A percentile compares a stretch with the other conserved stretches of the same genome.
These are phyloP conservation scores for Styela clava DNA, from an alignment of 23 tunicate species.

Conservation along the genomic window DNA sequence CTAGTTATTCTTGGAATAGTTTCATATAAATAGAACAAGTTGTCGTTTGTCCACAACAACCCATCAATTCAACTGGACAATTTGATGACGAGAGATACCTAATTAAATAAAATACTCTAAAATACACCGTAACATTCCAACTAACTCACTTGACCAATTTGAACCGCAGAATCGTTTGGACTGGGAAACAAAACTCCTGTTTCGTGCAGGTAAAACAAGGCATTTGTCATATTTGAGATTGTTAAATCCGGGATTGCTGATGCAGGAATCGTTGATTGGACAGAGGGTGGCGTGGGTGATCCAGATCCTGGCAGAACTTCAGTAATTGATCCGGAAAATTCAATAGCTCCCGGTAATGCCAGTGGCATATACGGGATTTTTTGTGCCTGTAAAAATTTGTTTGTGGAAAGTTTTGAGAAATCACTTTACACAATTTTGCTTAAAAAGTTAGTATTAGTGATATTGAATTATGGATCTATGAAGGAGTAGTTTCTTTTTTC, in stretches of 20 bases:
- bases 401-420: too few relatives aligned
- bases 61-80: too few relatives aligned
- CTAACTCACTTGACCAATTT: background rate
- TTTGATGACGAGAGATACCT: too few relatives aligned
- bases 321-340: background rate
- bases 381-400: background rate
- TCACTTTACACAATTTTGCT: too few relatives aligned
- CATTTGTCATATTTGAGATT: background rate
- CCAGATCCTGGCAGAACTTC: background rate
- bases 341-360: background rate
- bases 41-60: too few relatives aligned
- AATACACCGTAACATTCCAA: too few relatives aligned
- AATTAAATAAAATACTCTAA: too few relatives aligned
- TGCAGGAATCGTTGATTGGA: background rate
- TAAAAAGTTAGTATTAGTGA: too few relatives aligned
- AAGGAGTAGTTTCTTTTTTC: too few relatives aligned
- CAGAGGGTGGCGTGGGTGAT: background rate
- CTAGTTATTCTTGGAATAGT: too few relatives aligned
- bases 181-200: background rate
- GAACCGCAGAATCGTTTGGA: background rate
- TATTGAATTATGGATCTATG: too few relatives aligned
- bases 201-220: background rate
- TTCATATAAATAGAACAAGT: too few relatives aligned
- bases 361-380: background rate
- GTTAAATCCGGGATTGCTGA: background rate